A percentile compares a stretch with the other conserved stretches of the same genome.
Evolutionary conservation across 2,113 vertebrate species (phyloP).

Genomic region (Oreochromis spilurus): DNA sequence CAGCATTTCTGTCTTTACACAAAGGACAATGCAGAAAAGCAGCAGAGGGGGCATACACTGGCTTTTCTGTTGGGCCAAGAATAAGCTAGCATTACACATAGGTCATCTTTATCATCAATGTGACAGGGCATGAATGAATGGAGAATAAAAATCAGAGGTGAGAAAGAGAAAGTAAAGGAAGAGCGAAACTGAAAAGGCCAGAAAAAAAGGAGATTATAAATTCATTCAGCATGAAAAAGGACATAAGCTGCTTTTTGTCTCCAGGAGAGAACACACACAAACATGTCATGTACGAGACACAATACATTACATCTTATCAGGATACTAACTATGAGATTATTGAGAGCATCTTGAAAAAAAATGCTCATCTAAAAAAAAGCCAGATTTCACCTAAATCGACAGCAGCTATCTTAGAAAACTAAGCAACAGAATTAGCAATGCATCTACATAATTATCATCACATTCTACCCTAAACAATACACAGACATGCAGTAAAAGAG

Average conservation of each 20-base stretch:
- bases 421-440: neutral
- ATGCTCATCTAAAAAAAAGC: neutral
- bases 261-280: neutral
- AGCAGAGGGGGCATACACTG: conserved; percentile 46
- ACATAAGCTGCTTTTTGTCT: conserved; percentile 30
- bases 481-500: neutral
- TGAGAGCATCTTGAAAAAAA: neutral
- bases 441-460: neutral
- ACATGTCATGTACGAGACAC: neutral
- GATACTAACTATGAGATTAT: neutral
- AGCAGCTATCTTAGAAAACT: neutral
- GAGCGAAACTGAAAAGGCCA: neutral
- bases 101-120: conserved; percentile 59
- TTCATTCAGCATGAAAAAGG: neutral
- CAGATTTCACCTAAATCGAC: neutral
- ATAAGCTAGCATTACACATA: conserved; percentile 55
- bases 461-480: neutral
- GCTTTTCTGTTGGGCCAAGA: conserved; percentile 52
- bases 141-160: conserved; percentile 24
- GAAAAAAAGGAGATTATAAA: conserved; percentile 1
- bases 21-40: conserved; percentile 60
- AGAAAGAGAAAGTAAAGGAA: neutral
- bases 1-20: conserved; percentile 37
- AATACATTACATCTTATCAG: neutral
- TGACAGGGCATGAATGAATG: conserved; percentile 38